Percentiles rank a stretch among this genome's conserved stretches.
These are phyloP conservation scores for Chrosomus eos DNA, from an alignment of 2,797 vertebrate species.

Conservation along the genomic window DNA sequence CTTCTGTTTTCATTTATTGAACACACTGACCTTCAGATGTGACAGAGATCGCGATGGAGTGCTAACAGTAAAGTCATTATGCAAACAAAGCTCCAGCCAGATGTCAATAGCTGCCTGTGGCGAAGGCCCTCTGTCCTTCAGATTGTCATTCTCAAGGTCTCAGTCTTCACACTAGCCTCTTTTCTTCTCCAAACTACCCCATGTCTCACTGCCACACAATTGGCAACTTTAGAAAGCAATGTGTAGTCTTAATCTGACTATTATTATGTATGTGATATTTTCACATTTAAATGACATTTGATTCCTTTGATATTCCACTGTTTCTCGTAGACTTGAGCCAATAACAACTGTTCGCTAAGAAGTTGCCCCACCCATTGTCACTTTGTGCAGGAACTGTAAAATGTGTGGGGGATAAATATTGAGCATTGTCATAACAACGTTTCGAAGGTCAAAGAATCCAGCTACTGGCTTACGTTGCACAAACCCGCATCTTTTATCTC, in stretches of 20 bases:
- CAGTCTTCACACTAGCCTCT: constrained; percentile 14
- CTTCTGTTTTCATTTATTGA: constrained; percentile 43
- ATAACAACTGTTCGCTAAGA: background rate
- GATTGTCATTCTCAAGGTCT: constrained; percentile 36
- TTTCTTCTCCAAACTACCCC: constrained; percentile 20
- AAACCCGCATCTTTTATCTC: constrained; percentile 8
- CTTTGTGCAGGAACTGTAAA: constrained; percentile 5
- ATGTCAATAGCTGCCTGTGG: constrained; percentile 52
- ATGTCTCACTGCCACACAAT: constrained; percentile 12
- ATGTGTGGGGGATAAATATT: constrained; percentile 40
- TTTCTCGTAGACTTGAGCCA: constrained; percentile 7
- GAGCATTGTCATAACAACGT: constrained; percentile 30
- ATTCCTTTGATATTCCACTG: constrained; percentile 6
- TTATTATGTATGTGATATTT: background rate
- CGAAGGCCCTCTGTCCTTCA: constrained; percentile 5
- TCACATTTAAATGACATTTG: constrained; percentile 21
- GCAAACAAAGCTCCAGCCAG: constrained; percentile 56
- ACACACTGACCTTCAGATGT: constrained; percentile 55
- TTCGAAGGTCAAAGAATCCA: constrained; percentile 24
- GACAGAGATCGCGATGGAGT: constrained; percentile 43
- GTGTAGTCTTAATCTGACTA: background rate
- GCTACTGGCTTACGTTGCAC: background rate
- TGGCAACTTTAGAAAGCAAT: constrained; percentile 10
- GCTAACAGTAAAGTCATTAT: constrained; percentile 58
- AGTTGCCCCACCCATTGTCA: background rate